Conservation (phyloP, 1,140 invertebrate species). For the Himalopsyche phryganea region DNA sequence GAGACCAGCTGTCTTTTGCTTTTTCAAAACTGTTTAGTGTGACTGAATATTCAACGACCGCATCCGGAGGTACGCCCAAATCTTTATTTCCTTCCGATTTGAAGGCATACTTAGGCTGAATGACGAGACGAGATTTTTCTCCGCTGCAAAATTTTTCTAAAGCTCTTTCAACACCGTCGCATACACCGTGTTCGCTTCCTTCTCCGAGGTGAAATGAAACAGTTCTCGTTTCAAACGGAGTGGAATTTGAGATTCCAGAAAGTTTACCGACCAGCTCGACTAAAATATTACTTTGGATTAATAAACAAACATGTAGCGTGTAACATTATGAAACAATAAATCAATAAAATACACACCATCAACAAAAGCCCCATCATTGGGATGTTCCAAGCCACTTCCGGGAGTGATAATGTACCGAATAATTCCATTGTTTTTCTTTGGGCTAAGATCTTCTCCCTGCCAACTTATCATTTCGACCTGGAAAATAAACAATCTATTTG, state of each 20-base stretch:
- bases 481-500: conserved; percentile 6
- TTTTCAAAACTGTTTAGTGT: conserved; percentile 82
- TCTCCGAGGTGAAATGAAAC: conserved; percentile 86
- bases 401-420: conserved; percentile 64
- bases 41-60: conserved; percentile 77
- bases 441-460: conserved; percentile 83
- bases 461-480: conserved; percentile 83
- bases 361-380: conserved; percentile 76
- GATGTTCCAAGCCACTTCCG: conserved; percentile 67
- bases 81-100: conserved; percentile 66
- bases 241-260: conserved; percentile 35
- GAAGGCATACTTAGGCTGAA: conserved; percentile 82
- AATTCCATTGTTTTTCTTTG: conserved; percentile 79
- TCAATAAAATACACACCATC: conserved; percentile 68
- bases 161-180: conserved; percentile 82
- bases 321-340: too few species aligned
- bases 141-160: conserved; percentile 77
- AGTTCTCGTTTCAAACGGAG: conserved; percentile 57
- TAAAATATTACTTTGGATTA: conserved; percentile 49
- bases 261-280: conserved; percentile 76
- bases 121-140: conserved; percentile 73
- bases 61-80: conserved; percentile 72
- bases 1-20: conserved; percentile 74
- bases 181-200: conserved; percentile 68
- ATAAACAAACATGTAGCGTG: too few species aligned